Evolutionary conservation across 2,113 vertebrate species (phyloP), one percentile per base, ranked within the genome.

Genomic region (Buteo buteo): DNA sequence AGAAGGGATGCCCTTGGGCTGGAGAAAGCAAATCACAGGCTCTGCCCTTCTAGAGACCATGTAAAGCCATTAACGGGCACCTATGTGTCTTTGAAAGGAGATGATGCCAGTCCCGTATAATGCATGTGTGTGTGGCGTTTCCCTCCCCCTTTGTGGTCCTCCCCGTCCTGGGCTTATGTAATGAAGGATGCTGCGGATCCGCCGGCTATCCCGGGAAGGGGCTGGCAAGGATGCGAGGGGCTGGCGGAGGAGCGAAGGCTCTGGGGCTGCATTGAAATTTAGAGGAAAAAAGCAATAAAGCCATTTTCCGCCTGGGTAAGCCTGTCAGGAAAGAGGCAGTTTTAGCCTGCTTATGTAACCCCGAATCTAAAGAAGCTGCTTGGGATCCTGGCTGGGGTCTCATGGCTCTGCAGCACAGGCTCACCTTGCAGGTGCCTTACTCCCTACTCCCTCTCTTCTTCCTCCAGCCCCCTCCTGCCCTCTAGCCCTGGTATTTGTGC

Each of bases 311-410:
- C 79, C 86, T 61, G 80, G 49, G 45, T 93, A 86, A 96, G 73
- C 61, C 16, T 72, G 70, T 87, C 55, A 34, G 54, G 65, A 57
- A 49, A 67, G 67, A 95, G 61, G 73, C 77, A 52, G 50, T 36
- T 94, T 77, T 67, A 83, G 78, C n/a, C 54, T 85, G 74, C 84
- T 96, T 94, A 96, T 92, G 70, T 91, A 95, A 97, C n/a, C 58
- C 50, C 2, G 38, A 96, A 36, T 10, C 59, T 74, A 52, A 94
- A 88, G 81, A 73, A 77, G 49, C 58, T 7, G 3, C 62, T 28
- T 19, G 44, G 42, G 84, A 92, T 92, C 76, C 82, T 1, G 13
- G 64, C 36, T 0, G 1, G 74, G 40, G 17, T 36, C 77, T 88
- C 31, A 3, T 0, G 12, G 67, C 54, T 91, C 67, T 76, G 69